These are phyloP conservation scores for Arenaria interpres DNA, from an alignment of 2,113 vertebrate genomes.

Conservation along the genomic window DNA sequence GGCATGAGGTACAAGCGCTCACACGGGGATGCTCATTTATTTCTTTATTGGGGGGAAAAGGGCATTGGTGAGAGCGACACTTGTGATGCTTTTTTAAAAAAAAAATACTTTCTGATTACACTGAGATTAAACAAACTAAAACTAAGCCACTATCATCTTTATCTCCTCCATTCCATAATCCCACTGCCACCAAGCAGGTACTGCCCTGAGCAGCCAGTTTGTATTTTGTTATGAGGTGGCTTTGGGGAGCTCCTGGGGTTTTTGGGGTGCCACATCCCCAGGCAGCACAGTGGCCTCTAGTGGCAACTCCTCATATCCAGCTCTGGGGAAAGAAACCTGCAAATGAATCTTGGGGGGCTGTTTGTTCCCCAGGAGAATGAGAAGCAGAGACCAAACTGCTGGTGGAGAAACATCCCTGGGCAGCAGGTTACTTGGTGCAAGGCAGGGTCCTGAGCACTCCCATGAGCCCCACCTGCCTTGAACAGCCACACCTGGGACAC, in stretches of 20 bases:
- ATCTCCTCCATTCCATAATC: background rate
- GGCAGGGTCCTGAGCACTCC: background rate
- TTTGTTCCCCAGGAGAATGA: background rate
- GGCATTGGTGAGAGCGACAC: background rate
- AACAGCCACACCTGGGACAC: background rate
- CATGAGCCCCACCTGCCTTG: no score
- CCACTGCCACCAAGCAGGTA: accelerated
- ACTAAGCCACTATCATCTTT: background rate
- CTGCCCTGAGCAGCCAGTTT: background rate
- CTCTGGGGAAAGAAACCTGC: background rate
- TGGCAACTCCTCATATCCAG: background rate
- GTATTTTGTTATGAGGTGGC: accelerated
- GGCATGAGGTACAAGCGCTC: background rate
- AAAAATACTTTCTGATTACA: background rate
- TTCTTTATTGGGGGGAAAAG: background rate
- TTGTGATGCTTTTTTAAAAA: background rate
- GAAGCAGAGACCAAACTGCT: background rate
- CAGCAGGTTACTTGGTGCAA: accelerated
- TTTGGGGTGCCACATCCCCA: background rate
- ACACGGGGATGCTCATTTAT: background rate
- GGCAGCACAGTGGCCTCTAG: background rate
- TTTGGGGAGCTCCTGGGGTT: background rate
- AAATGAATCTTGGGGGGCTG: background rate
- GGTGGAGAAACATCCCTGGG: background rate
- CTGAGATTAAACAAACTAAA: background rate